phyloP scores from a whole-genome alignment of 1,140 invertebrate genomes.

The Drosophila kikkawai region DNA sequence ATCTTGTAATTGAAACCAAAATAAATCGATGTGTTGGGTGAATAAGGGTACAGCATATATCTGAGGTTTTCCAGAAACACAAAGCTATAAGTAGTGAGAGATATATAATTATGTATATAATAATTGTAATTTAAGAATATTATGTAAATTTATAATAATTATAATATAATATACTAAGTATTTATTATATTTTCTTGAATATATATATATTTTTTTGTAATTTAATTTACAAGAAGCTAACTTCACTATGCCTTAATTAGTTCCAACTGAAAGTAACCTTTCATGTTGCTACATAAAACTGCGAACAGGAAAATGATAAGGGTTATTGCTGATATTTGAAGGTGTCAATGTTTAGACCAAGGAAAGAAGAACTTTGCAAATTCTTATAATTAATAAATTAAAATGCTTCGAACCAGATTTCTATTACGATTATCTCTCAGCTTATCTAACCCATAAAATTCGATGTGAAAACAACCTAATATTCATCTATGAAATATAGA shows the following conservation, averaged over 20 bases:
- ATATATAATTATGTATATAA: no score
- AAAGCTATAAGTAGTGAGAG: conserved; percentile 75
- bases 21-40: conserved; percentile 90
- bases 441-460: no score
- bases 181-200: no score
- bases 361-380: not conserved
- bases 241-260: not conserved
- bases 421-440: no score
- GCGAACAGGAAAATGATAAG: not conserved
- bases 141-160: no score
- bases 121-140: no score
- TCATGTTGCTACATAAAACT: not conserved
- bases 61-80: conserved; percentile 95
- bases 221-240: not conserved
- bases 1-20: conserved; percentile 94
- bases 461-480: not conserved
- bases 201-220: no score
- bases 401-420: no score
- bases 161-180: no score
- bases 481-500: not conserved
- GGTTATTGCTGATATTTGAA: not conserved
- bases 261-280: not conserved
- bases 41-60: conserved; percentile 92
- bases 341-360: not conserved
- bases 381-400: not conserved